Evolutionary conservation across 2,888 invertebrate genomes (phyloP).

Genomic region (Saturnia japonica): DNA sequence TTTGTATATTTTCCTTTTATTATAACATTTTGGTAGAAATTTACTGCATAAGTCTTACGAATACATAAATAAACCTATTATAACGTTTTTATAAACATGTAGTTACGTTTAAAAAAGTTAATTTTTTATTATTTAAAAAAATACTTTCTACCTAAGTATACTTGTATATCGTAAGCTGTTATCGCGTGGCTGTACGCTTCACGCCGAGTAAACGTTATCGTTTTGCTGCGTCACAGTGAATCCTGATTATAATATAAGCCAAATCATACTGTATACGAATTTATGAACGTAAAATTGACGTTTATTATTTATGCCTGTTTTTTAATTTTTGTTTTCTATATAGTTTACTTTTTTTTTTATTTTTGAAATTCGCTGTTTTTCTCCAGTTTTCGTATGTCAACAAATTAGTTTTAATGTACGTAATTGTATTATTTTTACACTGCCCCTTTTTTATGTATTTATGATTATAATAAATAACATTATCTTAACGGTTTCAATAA

Average conservation of each 20-base stretch:
- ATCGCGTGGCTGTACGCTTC: slow-evolving; percentile 2
- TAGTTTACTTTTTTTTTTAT: background rate
- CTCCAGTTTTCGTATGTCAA: background rate
- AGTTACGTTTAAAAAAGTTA: background rate
- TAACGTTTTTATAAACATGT: background rate
- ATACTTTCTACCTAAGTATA: background rate
- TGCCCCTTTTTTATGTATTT: no score
- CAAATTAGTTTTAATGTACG: background rate
- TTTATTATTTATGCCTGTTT: background rate
- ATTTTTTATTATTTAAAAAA: background rate
- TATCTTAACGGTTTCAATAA: no score
- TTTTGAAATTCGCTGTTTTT: background rate
- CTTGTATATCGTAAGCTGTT: background rate
- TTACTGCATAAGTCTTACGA: background rate
- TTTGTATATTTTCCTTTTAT: background rate
- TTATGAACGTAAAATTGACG: slow-evolving; percentile 20
- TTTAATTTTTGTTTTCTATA: background rate
- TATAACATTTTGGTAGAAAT: background rate
- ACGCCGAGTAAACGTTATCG: background rate
- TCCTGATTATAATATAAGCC: slow-evolving; percentile 1
- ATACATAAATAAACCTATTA: background rate
- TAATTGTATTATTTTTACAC: background rate
- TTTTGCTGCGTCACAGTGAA: slow-evolving; percentile 12
- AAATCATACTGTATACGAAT: slow-evolving; percentile 13
- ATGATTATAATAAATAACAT: no score